phyloP scores from a whole-genome alignment of 2,113 vertebrate species.

The Vombatus ursinus region DNA sequence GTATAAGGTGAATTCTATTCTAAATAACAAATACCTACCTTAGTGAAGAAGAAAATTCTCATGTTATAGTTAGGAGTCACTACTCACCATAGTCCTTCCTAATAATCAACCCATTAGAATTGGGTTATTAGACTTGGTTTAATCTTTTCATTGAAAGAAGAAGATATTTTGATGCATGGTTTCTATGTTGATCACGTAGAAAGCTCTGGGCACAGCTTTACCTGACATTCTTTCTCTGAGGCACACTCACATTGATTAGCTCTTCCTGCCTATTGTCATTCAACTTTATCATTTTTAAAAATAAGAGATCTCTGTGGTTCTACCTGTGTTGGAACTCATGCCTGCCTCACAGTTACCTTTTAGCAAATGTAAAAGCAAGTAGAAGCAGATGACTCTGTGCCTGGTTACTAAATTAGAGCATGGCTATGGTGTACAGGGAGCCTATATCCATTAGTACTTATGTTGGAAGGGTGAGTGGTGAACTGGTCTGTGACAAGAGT shows the following conservation, averaged over 20 bases:
- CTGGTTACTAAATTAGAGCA: background rate
- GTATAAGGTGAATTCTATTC: background rate
- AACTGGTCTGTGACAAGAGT: background rate
- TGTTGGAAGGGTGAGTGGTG: background rate
- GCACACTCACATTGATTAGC: background rate
- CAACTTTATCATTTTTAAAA: background rate
- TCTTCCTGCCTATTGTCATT: background rate
- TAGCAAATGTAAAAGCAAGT: background rate
- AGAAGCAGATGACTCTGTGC: background rate
- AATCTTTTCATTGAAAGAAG: background rate
- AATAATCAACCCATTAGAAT: background rate
- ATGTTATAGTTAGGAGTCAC: background rate
- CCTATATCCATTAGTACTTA: background rate
- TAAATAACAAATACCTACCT: background rate
- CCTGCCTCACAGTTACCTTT: background rate
- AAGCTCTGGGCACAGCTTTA: background rate
- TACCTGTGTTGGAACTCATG: background rate
- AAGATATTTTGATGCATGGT: background rate
- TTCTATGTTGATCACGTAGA: background rate
- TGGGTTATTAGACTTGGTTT: background rate
- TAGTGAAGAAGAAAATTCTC: background rate
- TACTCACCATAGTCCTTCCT: background rate
- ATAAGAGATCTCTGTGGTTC: background rate
- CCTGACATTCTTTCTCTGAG: background rate
- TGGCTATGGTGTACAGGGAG: background rate